These are phyloP conservation scores for Crotalus horridus DNA, from an alignment of 2,113 vertebrate species.

Conservation along the genomic window DNA sequence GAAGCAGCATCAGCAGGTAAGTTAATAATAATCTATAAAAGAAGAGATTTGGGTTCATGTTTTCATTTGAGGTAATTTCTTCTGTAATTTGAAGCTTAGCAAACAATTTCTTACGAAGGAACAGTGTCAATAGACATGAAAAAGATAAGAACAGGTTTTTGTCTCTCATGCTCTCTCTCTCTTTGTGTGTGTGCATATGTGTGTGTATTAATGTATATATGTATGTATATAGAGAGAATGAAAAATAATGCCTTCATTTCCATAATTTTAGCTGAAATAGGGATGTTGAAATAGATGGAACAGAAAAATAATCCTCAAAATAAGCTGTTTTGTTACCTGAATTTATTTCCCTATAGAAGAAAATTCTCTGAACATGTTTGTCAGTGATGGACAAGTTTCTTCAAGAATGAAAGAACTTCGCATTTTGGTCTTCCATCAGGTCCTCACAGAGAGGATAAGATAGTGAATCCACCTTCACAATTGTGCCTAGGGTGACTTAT, in stretches of 20 bases:
- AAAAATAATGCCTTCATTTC: background rate
- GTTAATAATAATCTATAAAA: background rate
- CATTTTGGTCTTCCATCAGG: background rate
- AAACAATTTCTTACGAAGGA: background rate
- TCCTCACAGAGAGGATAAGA: background rate
- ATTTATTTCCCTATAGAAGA: background rate
- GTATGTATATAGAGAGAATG: background rate
- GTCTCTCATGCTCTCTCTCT: background rate
- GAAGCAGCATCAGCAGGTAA: slow-evolving; percentile 92
- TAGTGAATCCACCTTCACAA: background rate
- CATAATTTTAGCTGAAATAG: background rate
- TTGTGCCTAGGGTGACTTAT: background rate
- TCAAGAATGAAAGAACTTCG: background rate
- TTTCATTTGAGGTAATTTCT: background rate
- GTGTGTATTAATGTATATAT: background rate
- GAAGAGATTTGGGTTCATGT: background rate
- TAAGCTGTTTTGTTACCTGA: background rate
- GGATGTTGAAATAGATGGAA: background rate
- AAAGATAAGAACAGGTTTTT: background rate
- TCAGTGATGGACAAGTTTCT: background rate
- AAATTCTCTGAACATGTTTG: background rate
- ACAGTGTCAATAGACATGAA: background rate
- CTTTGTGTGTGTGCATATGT: no score
- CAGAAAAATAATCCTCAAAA: background rate
- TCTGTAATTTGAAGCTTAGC: background rate